These are phyloP conservation scores for Zygogramma bicolorata DNA, from an alignment of 2,888 invertebrate species.

Conservation along the genomic window DNA sequence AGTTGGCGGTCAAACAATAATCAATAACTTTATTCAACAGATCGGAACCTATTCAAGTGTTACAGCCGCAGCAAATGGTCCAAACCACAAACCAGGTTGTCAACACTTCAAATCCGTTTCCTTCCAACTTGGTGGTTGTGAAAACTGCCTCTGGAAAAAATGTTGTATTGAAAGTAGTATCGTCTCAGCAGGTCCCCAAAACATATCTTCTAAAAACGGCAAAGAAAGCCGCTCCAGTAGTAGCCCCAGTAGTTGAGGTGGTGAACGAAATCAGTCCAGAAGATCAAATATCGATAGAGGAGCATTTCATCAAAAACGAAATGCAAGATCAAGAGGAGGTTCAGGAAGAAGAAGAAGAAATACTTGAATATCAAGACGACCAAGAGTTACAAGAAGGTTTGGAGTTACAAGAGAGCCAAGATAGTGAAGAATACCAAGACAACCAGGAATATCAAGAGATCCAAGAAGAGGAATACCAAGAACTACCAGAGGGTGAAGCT, in stretches of 20 bases:
- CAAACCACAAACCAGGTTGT: slow-evolving; percentile 27
- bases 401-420: slow-evolving; percentile 9
- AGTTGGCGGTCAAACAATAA: neutral
- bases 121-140: slow-evolving; percentile 64
- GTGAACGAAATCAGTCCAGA: slow-evolving; percentile 37
- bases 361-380: slow-evolving; percentile 52
- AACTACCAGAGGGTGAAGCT: slow-evolving; percentile 19
- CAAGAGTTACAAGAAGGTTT: slow-evolving; percentile 36
- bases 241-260: slow-evolving; percentile 35
- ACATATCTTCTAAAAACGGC: slow-evolving; percentile 56
- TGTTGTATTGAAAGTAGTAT: slow-evolving; percentile 64
- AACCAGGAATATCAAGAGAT: slow-evolving; percentile 5
- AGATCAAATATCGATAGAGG: slow-evolving; percentile 39
- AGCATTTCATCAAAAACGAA: slow-evolving; percentile 41
- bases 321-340: slow-evolving; percentile 43
- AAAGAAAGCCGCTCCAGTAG: slow-evolving; percentile 43
- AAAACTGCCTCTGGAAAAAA: slow-evolving; percentile 66
- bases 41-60: slow-evolving; percentile 46
- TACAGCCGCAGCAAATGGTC: slow-evolving; percentile 45
- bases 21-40: slow-evolving; percentile 29
- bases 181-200: slow-evolving; percentile 54
- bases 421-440: neutral
- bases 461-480: slow-evolving; percentile 13
- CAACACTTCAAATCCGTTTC: slow-evolving; percentile 48
- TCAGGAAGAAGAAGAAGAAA: slow-evolving; percentile 28